Percentiles rank a stretch among this genome's conserved stretches.
Evolutionary conservation across 2,797 vertebrate genomes (phyloP).

Genomic region (Astyanax mexicanus): DNA sequence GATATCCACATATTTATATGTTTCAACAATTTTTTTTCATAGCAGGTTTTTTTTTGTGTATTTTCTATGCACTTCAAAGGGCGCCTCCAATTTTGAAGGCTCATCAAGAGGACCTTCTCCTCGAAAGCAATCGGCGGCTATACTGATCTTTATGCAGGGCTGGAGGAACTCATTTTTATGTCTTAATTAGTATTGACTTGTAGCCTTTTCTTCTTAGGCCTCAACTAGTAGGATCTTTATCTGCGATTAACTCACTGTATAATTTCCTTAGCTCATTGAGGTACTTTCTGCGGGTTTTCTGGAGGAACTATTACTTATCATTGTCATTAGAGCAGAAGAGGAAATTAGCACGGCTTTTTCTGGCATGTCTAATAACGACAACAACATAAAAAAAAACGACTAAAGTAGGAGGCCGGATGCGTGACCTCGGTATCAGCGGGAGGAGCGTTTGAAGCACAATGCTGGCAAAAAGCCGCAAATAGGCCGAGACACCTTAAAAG

Average conservation of each 20-base stretch:
- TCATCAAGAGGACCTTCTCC: not conserved
- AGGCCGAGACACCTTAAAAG: not conserved
- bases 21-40: too few relatives aligned
- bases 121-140: not conserved
- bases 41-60: too few relatives aligned
- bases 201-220: constrained; percentile 10
- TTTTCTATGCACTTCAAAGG: constrained; percentile 23
- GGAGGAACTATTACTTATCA: constrained; percentile 57
- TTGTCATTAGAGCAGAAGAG: constrained; percentile 66
- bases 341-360: constrained; percentile 66
- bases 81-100: not conserved
- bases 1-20: too few relatives aligned
- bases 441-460: not conserved
- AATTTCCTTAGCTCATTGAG: constrained; percentile 44
- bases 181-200: constrained; percentile 17
- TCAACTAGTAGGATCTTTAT: constrained; percentile 43
- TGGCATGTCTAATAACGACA: constrained; percentile 63
- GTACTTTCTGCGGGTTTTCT: constrained; percentile 61
- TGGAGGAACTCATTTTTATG: not conserved
- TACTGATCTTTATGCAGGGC: not conserved
- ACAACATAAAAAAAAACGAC: too few relatives aligned
- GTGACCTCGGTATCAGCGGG: constrained; percentile 5
- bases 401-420: constrained; percentile 29
- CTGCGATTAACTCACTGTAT: constrained; percentile 50
- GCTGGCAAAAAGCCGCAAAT: not conserved